Base-by-base conservation (phyloP, 2,113 vertebrate genomes). In the Istiophorus platypterus region DNA sequence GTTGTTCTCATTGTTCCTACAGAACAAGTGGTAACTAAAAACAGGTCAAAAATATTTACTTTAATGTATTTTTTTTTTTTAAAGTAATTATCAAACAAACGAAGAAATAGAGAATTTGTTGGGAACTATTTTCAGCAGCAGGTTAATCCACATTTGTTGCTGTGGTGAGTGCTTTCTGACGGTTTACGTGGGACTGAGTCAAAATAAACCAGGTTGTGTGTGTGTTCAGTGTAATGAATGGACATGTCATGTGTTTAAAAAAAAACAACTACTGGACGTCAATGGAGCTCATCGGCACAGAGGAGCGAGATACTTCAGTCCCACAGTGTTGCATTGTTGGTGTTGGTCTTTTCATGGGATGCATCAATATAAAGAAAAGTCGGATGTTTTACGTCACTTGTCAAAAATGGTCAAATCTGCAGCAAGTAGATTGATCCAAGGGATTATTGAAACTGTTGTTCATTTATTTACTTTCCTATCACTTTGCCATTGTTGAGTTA, bases 401-500 rank as follows among this genome's bases (percentile, higher is more conserved):
- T 80, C 59, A 13, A 66, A 66, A n/a, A 54, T 24, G 65, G 49
- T 52, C 14, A 22, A 27, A 67, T 61, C 54, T 61, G 58, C 80
- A 70, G 72, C 66, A 49, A 24, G 62, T 61, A 2, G 56, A 59
- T n/a, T 64, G 42, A 52, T 76, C 78, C 71, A 80, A 85, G 83
- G 81, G 82, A 79, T 81, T 26, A 62, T 57, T n/a, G 34, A 39
- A 64, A 9, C 26, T 75, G 74, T 73, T 61, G 77, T 84, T 67
- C n/a, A n/a, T n/a, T 27, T 61, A 52, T 66, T 41, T n/a, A 61
- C 68, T 42, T 42, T 76, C 51, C 65, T 69, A 39, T 73, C 68
- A 52, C 45, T 31, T 67, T 78, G 77, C 72, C 56, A 76, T 67
- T 57, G 71, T 63, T 57, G 49, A 78, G 49, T 15, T 20, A 15